Conservation (phyloP, 2,797 vertebrate genomes). For the Gymnoscopelus microlampas region DNA sequence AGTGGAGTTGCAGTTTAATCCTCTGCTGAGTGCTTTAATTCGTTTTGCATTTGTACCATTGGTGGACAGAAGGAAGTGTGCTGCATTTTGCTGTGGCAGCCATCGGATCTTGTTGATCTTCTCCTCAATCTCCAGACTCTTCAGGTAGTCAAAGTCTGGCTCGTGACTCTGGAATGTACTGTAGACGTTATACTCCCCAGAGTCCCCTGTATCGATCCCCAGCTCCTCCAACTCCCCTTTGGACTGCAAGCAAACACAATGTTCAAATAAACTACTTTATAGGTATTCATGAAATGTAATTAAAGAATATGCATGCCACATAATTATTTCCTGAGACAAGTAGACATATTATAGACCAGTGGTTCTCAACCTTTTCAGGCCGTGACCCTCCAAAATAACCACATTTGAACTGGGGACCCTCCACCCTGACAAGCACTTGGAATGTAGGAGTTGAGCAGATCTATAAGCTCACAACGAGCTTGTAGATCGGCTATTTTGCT, state of each 20-base stretch:
- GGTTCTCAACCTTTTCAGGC: too few relatives aligned
- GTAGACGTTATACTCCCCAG: slow-evolving; percentile 99
- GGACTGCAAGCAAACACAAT: slow-evolving; percentile 72
- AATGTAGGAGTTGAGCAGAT: too few relatives aligned
- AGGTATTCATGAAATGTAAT: neutral
- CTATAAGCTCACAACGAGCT: too few relatives aligned
- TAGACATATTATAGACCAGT: too few relatives aligned
- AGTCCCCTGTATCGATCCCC: slow-evolving; percentile 81
- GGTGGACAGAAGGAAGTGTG: slow-evolving; percentile 95
- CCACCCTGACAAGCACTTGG: too few relatives aligned
- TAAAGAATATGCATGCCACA: neutral
- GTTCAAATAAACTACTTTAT: slow-evolving; percentile 12
- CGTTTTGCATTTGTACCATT: slow-evolving; percentile 85
- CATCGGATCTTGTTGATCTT: slow-evolving; percentile 99
- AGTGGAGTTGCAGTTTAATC: neutral
- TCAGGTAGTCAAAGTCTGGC: slow-evolving; percentile 98
- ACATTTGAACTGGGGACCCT: too few relatives aligned
- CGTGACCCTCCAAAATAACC: too few relatives aligned
- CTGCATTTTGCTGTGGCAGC: slow-evolving; percentile 96
- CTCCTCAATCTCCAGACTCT: slow-evolving; percentile 98
- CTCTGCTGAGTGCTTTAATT: neutral
- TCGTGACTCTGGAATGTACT: slow-evolving; percentile 99
- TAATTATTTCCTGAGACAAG: too few relatives aligned
- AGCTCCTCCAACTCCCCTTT: slow-evolving; percentile 90
- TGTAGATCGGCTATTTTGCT: too few relatives aligned